Evolutionary conservation across 2,888 invertebrate genomes (phyloP), one percentile per base, ranked within the genome.

Genomic region (Phyllotreta striolata): DNA sequence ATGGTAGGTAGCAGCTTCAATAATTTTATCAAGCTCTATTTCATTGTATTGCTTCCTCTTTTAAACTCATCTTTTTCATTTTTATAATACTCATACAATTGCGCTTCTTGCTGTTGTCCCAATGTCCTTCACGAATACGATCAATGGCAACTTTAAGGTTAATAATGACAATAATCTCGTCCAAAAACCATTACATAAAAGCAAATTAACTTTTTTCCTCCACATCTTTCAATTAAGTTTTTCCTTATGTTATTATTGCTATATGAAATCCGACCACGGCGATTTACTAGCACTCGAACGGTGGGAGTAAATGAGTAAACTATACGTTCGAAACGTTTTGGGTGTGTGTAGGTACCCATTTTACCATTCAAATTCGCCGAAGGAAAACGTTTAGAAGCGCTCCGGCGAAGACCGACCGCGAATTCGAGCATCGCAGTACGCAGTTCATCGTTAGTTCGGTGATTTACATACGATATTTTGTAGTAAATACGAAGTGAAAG

Each of bases 281-380:
- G 8, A 49, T 3, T 12, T 12, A 12, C 37, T 35, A 12, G 14
- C 24, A 7, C 7, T 37, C 24, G 9, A n/a, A 34, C 58, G 52
- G 59, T 60, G 59, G 59, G 59, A 60, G 59, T 4, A 38, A 52
- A 60, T 43, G 37, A 43, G 43, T 52, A 60, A 52, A 37, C 37
- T 52, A 59, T n/a, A 51, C 24, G 24, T 24, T 24, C 24, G 24
- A 24, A 24, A 24, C 24, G 24, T 24, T 24, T 24, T 24, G 24
- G 24, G 24, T 24, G 24, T 24, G 24, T 24, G 24, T 24, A 24
- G 24, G 24, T 60, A 7, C 59, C 38, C 44, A 43, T 10, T 35
- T 8, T 52, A 52, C 52, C 51, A 60, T 52, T 52, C 52, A 60
- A 60, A 60, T 60, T 60, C 41, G 41, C 34, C 44, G 24, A 13